phyloP scores from a whole-genome alignment of 2,113 vertebrate species.

The Naja naja region DNA sequence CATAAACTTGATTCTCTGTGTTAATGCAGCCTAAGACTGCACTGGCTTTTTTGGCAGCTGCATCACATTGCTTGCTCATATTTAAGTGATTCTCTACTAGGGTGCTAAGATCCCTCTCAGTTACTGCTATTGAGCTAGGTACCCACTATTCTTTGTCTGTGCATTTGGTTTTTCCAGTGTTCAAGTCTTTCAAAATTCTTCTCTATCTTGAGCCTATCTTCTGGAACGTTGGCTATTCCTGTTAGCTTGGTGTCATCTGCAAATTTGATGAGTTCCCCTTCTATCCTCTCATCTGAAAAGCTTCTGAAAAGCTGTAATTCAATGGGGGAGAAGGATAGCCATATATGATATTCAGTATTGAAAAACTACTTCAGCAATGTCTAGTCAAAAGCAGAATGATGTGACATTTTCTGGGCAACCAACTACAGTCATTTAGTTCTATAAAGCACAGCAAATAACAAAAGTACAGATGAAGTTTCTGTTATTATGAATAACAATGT shows the following conservation, averaged over 20 bases:
- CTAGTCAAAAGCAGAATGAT: not conserved
- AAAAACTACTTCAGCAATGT: constrained; percentile 12
- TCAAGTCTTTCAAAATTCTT: not conserved
- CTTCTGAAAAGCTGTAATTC: not conserved
- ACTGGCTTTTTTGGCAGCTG: not conserved
- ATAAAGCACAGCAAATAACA: not conserved
- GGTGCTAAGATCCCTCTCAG: not conserved
- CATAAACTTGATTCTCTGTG: not conserved
- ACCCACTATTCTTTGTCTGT: not conserved
- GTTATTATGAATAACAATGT: not conserved
- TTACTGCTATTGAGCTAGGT: not conserved
- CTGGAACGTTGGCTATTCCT: not conserved
- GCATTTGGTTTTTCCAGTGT: not conserved
- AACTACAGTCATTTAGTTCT: constrained; percentile 26
- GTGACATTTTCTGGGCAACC: not conserved
- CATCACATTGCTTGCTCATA: not conserved
- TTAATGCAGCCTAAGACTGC: not conserved
- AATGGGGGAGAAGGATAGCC: not conserved
- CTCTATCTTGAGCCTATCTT: not conserved
- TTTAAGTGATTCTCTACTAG: not conserved
- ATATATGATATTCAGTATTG: not conserved
- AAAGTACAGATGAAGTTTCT: not conserved
- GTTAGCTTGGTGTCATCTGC: not conserved
- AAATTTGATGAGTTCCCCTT: too few species aligned
- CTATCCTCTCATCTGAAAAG: not conserved